Evolutionary conservation across 1,140 invertebrate species (phyloP).

Genomic region (Drosophila oshimai): DNA sequence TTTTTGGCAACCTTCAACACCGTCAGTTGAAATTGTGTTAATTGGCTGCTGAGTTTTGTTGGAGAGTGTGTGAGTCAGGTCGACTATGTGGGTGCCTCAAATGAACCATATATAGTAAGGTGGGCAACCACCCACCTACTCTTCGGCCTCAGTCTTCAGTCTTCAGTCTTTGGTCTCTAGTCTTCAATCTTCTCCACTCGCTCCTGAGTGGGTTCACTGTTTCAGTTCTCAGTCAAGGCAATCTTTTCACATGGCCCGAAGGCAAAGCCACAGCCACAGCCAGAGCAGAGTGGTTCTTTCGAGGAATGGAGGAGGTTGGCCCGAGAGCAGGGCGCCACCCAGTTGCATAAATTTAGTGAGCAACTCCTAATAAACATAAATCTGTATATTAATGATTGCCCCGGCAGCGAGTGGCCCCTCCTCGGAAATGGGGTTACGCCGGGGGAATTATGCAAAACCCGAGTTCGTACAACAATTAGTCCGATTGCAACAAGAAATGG

Average conservation of each 20-base stretch:
- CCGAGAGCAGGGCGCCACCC: constrained; percentile 57
- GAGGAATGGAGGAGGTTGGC: too few species aligned
- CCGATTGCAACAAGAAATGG: constrained; percentile 56
- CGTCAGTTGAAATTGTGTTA: constrained; percentile 51
- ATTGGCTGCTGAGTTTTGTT: constrained; percentile 39
- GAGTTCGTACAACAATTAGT: constrained; percentile 62
- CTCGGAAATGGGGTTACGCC: constrained; percentile 18
- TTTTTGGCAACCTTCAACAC: constrained; percentile 45
- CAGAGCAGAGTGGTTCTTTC: neutral
- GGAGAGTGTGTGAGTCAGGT: constrained; percentile 14
- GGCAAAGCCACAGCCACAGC: too few species aligned
- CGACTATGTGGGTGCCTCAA: constrained; percentile 38
- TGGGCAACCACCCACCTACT: constrained; percentile 8
- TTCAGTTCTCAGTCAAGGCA: constrained; percentile 24
- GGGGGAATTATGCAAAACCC: constrained; percentile 39
- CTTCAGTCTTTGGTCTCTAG: neutral
- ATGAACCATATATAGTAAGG: constrained; percentile 44
- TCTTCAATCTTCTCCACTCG: neutral
- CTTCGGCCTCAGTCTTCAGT: neutral
- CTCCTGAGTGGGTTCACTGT: too few species aligned
- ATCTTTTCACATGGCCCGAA: constrained; percentile 47
- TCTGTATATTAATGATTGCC: constrained; percentile 70
- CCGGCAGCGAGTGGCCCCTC: constrained; percentile 7
- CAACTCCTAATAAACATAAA: constrained; percentile 56
- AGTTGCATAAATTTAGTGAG: constrained; percentile 65